phyloP scores from a whole-genome alignment of 23 tunicate species.

The Halocynthia aurantium region DNA sequence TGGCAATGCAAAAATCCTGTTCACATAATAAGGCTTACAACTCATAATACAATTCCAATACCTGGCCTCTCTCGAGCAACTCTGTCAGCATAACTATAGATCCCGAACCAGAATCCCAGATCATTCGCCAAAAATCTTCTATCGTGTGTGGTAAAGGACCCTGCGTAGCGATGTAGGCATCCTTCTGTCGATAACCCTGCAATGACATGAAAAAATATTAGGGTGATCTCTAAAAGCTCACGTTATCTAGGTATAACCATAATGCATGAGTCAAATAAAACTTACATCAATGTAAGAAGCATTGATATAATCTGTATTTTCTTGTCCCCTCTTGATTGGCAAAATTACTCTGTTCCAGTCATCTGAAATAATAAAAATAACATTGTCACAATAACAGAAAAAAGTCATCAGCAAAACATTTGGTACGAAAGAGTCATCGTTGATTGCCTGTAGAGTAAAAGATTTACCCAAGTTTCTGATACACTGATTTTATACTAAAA shows the following conservation, averaged over 20 bases:
- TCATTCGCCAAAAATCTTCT: slow-evolving; percentile 90
- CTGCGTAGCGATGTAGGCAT: slow-evolving; percentile 94
- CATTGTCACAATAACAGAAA: too few species aligned
- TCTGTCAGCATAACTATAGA: slow-evolving; percentile 93
- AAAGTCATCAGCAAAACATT: too few species aligned
- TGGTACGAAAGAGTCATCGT: too few species aligned
- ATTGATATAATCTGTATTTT: slow-evolving; percentile 91
- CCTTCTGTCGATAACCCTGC: slow-evolving; percentile 95
- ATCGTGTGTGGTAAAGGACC: slow-evolving; percentile 93
- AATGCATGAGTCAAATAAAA: not conserved
- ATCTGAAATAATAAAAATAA: slow-evolving; percentile 36
- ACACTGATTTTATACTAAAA: too few species aligned
- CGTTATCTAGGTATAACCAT: too few species aligned
- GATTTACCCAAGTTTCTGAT: too few species aligned
- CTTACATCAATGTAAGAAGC: slow-evolving; percentile 95
- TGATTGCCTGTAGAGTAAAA: too few species aligned
- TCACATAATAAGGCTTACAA: too few species aligned
- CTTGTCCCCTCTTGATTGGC: slow-evolving; percentile 52
- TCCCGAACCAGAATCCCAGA: slow-evolving; percentile 80
- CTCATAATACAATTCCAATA: not conserved
- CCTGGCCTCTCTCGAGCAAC: slow-evolving; percentile 82
- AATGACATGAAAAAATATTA: not conserved
- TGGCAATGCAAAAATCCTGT: too few species aligned
- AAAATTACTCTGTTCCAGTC: slow-evolving; percentile 94
- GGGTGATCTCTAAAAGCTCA: not conserved